Base-by-base conservation (phyloP, 2,888 invertebrate genomes). In the Tribolium freemani region DNA sequence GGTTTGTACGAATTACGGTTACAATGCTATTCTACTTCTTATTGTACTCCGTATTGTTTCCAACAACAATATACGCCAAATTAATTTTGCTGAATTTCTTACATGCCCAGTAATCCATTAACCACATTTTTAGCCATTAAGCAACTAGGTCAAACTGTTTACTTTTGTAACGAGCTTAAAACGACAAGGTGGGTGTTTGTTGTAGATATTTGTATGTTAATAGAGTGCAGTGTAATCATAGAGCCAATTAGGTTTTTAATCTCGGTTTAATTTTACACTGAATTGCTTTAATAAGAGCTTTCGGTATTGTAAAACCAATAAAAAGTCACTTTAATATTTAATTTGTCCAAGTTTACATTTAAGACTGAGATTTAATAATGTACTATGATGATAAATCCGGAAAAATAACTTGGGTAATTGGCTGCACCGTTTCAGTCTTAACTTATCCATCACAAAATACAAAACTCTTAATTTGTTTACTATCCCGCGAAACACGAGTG, bases 401-500 rank as follows among this genome's bases (percentile, higher is more conserved):
- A 61, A 61, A 46, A 48, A 48, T 60, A n/a, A n/a, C n/a, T n/a
- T n/a, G n/a, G 60, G 10, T 45, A 60, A 60, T 60, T 54, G 54
- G 54, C 54, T 26, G 2, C 31, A 54, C 54, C 10, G 54, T 30
- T 20, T 54, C 30, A 54, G 30, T 54, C 10, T 54, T 30, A 54
- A 3, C 30, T 54, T 54, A n/a, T 8, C 11, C 8, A 56, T 26
- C 56, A 56, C 10, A 56, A 54, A 10, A 16, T 11, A 1, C 6
- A 10, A 31, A 57, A 31, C 11, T 57, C 11, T 10, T 13, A n/a
- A 8, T 6, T 58, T 11, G 45, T 45, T 11, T 45, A 45, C 8
- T 45, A 45, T 8, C 8, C 45, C 8, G 3, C 5, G 11, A 45
- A 44, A 45, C 45, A 45, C n/a, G 8, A 45, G 45, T 10, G 8